These are phyloP conservation scores for Rhinoderma darwinii DNA, from an alignment of 2,113 vertebrate genomes.

Conservation along the genomic window DNA sequence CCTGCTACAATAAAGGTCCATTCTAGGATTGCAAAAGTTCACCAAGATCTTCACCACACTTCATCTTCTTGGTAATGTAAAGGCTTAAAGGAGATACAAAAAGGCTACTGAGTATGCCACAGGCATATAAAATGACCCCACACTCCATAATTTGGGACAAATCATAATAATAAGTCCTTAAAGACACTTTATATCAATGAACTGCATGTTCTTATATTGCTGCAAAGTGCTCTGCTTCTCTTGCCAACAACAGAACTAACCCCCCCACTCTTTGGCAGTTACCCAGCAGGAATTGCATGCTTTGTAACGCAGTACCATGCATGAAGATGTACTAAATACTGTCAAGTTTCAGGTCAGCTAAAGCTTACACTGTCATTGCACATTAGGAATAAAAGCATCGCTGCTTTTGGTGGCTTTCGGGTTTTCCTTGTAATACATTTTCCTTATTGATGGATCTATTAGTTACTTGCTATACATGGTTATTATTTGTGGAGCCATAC, in stretches of 20 bases:
- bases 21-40: slow-evolving; percentile 25
- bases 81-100: slow-evolving; percentile 21
- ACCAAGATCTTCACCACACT: slow-evolving; percentile 16
- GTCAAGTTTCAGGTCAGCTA: not conserved
- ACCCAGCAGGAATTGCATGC: slow-evolving; percentile 15
- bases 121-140: not conserved
- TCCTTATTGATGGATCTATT: not conserved
- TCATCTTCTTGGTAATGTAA: slow-evolving; percentile 7
- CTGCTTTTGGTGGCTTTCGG: not conserved
- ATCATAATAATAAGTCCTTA: not conserved
- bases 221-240: slow-evolving; percentile 18
- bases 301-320: not conserved
- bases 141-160: not conserved
- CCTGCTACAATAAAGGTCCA: not conserved
- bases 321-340: slow-evolving; percentile 9
- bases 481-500: not conserved
- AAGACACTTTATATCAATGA: not conserved
- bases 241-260: not conserved
- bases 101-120: slow-evolving; percentile 4
- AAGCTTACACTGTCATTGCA: not conserved
- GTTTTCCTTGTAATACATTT: not conserved
- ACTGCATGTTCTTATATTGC: slow-evolving; percentile 16
- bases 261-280: not conserved
- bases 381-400: not conserved
- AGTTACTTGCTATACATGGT: not conserved